A percentile compares a stretch with the other conserved stretches of the same genome.
phyloP scores from a whole-genome alignment of 2,113 vertebrate genomes.

The Nanorana parkeri region DNA sequence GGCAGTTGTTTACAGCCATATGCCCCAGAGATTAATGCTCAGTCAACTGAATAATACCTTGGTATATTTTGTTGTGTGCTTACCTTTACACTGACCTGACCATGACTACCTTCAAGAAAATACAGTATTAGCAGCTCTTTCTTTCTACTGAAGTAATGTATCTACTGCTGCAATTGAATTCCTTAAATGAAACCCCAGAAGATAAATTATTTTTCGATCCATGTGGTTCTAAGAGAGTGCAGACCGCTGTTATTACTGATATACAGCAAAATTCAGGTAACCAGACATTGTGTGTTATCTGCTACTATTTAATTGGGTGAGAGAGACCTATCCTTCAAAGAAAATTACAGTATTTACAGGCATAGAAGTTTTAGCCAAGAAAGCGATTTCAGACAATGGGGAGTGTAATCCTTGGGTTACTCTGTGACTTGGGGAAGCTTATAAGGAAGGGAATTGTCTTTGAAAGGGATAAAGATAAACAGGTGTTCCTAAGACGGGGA shows the following conservation, averaged over 20 bases:
- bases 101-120: neutral
- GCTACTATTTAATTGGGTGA: slow-evolving; percentile 66
- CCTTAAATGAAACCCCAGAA: neutral
- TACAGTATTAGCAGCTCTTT: neutral
- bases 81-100: neutral
- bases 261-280: slow-evolving; percentile 31
- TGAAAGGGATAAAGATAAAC: slow-evolving; percentile 65
- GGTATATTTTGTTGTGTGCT: too few relatives aligned
- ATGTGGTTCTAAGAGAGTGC: neutral
- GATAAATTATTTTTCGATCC: neutral
- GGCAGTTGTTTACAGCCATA: too few relatives aligned
- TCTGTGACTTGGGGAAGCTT: slow-evolving; percentile 66
- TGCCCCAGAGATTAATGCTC: too few relatives aligned
- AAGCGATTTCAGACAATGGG: slow-evolving; percentile 72
- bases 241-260: slow-evolving; percentile 5
- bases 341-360: slow-evolving; percentile 70
- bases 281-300: slow-evolving; percentile 58
- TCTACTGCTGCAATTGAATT: neutral
- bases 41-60: too few relatives aligned
- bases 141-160: neutral
- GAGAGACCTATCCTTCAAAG: slow-evolving; percentile 71
- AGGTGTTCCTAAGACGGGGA: slow-evolving; percentile 61
- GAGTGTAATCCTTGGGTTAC: slow-evolving; percentile 68
- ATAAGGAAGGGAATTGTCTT: slow-evolving; percentile 62
- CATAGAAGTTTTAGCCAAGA: slow-evolving; percentile 75